Conservation (phyloP, 2,888 invertebrate species). For the Salticus scenicus region DNA sequence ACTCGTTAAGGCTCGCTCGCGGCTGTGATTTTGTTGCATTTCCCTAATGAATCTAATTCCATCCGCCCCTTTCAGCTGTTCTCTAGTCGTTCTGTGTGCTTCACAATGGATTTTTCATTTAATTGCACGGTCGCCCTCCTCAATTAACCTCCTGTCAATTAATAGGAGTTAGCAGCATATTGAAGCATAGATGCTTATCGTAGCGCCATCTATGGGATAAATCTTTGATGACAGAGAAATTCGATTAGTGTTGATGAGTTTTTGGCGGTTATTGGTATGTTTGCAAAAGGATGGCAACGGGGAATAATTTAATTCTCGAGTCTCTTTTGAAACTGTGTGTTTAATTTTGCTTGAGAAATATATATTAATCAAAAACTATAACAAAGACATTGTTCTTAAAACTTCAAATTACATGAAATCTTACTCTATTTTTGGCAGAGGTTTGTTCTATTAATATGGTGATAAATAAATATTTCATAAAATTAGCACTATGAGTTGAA, state of each 20-base stretch:
- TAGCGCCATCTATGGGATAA: background rate
- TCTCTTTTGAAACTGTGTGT: no score
- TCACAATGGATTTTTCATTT: background rate
- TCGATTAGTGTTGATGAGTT: background rate
- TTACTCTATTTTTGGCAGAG: no score
- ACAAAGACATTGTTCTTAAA: no score
- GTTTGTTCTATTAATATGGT: no score
- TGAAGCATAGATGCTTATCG: background rate
- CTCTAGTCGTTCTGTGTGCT: background rate
- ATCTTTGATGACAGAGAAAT: background rate
- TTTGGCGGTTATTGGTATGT: no score
- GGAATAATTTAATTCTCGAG: no score
- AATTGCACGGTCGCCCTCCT: conserved; percentile 1
- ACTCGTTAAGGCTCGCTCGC: background rate
- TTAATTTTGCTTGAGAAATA: no score
- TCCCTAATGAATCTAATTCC: conserved; percentile 7
- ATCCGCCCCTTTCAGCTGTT: background rate
- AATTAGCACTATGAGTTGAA: no score
- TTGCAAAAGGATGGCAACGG: no score
- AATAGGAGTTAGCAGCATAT: background rate
- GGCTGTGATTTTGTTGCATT: background rate
- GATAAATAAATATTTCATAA: no score
- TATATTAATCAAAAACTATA: no score
- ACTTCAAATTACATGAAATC: no score
- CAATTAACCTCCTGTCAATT: background rate